A percentile compares a stretch with the other conserved stretches of the same genome.
Evolutionary conservation across 2,113 vertebrate genomes (phyloP).

Genomic region (Thalassarche chlororhynchos): DNA sequence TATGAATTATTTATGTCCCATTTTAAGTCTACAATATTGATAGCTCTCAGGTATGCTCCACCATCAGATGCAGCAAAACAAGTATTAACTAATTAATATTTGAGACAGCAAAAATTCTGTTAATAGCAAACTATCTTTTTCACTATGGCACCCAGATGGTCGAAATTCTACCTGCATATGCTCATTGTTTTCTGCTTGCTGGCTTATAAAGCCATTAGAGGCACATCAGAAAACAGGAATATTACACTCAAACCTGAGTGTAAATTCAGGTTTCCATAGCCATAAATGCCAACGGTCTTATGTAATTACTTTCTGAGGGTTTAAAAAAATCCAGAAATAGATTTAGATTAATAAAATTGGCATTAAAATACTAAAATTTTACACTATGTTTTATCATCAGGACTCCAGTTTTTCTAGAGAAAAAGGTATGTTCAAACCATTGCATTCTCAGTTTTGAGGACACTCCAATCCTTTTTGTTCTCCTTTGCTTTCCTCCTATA

Average conservation of each 20-base stretch:
- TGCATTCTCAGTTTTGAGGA: background rate
- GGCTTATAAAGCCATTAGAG: background rate
- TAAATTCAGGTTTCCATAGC: background rate
- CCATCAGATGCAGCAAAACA: background rate
- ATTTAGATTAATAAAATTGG: background rate
- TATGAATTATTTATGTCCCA: conserved; percentile 25
- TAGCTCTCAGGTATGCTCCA: background rate
- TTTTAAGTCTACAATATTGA: background rate
- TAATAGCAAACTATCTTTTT: background rate
- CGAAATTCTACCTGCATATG: background rate
- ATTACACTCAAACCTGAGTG: background rate
- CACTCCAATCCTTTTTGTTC: background rate
- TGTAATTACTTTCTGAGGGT: background rate
- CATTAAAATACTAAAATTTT: background rate
- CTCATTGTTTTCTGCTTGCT: background rate
- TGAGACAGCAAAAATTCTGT: background rate
- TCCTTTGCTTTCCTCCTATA: background rate
- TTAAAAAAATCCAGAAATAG: background rate
- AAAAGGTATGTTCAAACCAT: background rate
- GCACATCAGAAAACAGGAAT: background rate
- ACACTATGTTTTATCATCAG: background rate
- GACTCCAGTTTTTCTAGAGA: background rate
- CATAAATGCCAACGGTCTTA: background rate
- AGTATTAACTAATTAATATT: conserved; percentile 1
- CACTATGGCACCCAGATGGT: background rate